Percentiles rank a stretch among this genome's conserved stretches.
These are phyloP conservation scores for Saxidomus purpurata DNA, from an alignment of 1,140 invertebrate species.

Conservation along the genomic window DNA sequence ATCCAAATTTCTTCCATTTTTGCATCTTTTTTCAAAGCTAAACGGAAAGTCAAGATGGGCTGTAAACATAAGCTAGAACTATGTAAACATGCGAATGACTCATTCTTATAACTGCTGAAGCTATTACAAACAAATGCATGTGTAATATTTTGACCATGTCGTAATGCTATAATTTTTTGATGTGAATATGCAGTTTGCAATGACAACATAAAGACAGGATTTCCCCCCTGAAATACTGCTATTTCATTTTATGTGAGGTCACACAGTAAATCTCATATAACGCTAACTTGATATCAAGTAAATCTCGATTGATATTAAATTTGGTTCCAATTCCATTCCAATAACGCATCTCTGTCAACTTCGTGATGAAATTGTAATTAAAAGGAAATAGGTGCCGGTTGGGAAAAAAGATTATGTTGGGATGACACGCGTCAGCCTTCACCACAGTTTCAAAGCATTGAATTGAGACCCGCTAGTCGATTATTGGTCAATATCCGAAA, in stretches of 20 bases:
- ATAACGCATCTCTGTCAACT: slow-evolving; percentile 4
- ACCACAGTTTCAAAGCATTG: slow-evolving; percentile 23
- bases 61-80: no score
- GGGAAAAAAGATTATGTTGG: slow-evolving; percentile 5
- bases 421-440: slow-evolving; percentile 7
- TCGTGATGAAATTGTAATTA: slow-evolving; percentile 50
- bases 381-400: slow-evolving; percentile 48
- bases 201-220: no score
- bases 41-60: no score
- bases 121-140: no score
- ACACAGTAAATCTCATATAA: slow-evolving; percentile 27
- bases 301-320: slow-evolving; percentile 38
- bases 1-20: no score
- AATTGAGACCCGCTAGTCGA: slow-evolving; percentile 9
- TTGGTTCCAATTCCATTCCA: slow-evolving; percentile 46
- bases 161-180: no score
- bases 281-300: slow-evolving; percentile 33
- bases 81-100: no score
- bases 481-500: slow-evolving; percentile 40
- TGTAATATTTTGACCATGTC: no score
- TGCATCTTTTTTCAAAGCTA: no score
- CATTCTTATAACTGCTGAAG: no score
- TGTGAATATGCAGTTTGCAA: no score
- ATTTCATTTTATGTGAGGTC: slow-evolving; percentile 23
- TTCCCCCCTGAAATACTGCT: no score